Evolutionary conservation across 2,888 invertebrate genomes (phyloP), one percentile per base, ranked within the genome.

Genomic region (Candidula unifasciata): DNA sequence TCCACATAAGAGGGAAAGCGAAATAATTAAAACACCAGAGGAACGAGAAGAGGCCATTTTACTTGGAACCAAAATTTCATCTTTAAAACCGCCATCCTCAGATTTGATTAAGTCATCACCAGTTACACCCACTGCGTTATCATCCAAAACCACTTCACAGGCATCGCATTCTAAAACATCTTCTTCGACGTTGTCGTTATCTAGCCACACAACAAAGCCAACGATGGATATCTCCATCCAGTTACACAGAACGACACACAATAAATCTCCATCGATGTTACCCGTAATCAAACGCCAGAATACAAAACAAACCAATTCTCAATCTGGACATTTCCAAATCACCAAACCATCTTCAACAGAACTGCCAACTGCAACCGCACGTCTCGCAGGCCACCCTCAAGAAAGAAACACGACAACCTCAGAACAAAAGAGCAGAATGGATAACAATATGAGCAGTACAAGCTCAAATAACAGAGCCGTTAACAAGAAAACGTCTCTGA

Each of bases 211-310:
- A 71, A 66, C 79, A 64, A 79, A 66, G 3, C 30, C 35, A 44
- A 44, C 57, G 44, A 52, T 8, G 18, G 54, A 74, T 54, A 54
- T n/a, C 24, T 37, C 64, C 21, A 16, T 21, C 3, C 66, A 79
- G 16, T 3, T 52, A 37, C 68, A 68, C 2, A n/a, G 71, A 35
- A 3, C 37, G n/a, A 13, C 80, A 0, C 71, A 71, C 0, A 80
- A 71, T 30, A 71, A 57, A 35, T 80, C 80, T 16, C 80, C 80
- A 8, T 80, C 80, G 16, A 57, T 80, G 10, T 71, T 80, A 24
- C 80, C 80, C 21, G n/a, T 80, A 18, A 33, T 37, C 30, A 69
- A 71, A 27, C 80, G 60, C 6, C 27, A 2, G 8, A 54, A n/a
- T 18, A 21, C 1, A 24, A 54, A 21, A 74, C 21, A 33, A 16